phyloP scores from a whole-genome alignment of 2,888 invertebrate species.

The Polydrusus pterygomalis region DNA sequence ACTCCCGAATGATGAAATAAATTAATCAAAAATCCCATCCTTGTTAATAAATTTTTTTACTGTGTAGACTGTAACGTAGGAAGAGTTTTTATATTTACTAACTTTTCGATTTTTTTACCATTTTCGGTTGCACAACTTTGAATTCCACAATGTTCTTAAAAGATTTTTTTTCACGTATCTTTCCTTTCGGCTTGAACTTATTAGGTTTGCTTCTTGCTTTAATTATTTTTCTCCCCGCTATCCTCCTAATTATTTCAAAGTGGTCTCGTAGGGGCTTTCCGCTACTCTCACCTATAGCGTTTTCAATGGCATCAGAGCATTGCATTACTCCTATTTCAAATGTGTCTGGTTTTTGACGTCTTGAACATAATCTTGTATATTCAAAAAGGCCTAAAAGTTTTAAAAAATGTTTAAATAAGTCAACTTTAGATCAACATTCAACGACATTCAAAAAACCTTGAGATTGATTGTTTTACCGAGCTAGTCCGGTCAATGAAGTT shows the following conservation, averaged over 20 bases:
- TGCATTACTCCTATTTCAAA: conserved; percentile 70
- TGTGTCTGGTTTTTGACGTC: conserved; percentile 68
- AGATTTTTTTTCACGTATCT: neutral
- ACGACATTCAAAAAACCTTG: no score
- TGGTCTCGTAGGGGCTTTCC: conserved; percentile 70
- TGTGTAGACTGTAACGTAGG: no score
- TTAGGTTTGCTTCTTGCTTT: conserved; percentile 65
- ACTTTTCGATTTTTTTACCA: neutral
- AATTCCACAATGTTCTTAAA: neutral
- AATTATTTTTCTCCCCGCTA: conserved; percentile 68
- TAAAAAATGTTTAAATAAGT: neutral
- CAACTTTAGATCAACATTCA: no score
- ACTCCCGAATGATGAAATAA: no score
- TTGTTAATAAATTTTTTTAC: no score
- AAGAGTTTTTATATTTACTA: no score
- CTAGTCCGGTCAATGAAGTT: no score
- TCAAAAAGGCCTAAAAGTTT: conserved; percentile 61
- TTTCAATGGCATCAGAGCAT: conserved; percentile 69
- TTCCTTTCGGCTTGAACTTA: conserved; percentile 60
- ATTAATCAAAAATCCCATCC: no score
- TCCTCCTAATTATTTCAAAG: conserved; percentile 68
- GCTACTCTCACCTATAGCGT: conserved; percentile 67
- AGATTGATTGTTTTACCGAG: no score
- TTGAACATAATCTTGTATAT: conserved; percentile 63
- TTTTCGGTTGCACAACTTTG: neutral